Percentiles rank a stretch among this genome's conserved stretches.
These are phyloP conservation scores for Numenius arquata DNA, from an alignment of 2,113 vertebrate genomes.

Conservation along the genomic window DNA sequence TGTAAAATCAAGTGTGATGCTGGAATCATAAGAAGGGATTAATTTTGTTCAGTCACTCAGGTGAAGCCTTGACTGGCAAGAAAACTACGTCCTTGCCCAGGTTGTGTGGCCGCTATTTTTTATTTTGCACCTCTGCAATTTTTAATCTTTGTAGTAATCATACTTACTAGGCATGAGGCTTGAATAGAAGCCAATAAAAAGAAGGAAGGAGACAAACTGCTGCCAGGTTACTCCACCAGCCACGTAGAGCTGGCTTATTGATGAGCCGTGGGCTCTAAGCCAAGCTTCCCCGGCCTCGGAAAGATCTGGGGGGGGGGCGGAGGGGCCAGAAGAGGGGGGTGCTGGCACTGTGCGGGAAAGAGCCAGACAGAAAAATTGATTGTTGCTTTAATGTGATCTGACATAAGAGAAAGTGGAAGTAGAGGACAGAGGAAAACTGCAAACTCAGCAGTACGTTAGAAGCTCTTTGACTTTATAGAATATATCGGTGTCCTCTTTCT, in stretches of 20 bases:
- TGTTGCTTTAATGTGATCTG: constrained; percentile 49
- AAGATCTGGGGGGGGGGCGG: neutral
- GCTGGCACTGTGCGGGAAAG: neutral
- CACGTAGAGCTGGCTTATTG: neutral
- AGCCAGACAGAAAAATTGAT: constrained; percentile 71
- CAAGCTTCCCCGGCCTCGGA: constrained; percentile 6
- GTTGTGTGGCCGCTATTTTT: neutral
- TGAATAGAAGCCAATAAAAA: neutral
- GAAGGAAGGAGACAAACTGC: neutral
- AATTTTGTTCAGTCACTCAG: neutral
- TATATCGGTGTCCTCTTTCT: neutral
- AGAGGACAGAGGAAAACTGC: constrained; percentile 49
- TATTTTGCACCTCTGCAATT: constrained; percentile 13
- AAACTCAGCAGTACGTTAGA: constrained; percentile 2
- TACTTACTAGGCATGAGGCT: neutral
- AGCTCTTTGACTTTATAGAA: neutral
- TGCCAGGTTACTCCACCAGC: constrained; percentile 14
- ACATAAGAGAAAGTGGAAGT: constrained; percentile 43
- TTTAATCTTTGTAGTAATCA: neutral
- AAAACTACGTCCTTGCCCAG: neutral
- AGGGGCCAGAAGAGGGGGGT: neutral
- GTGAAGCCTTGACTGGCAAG: neutral
- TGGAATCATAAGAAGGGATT: neutral
- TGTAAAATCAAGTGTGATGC: neutral
- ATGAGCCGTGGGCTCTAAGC: neutral